Evolutionary conservation across 2,113 vertebrate genomes (phyloP).

Genomic region (Aspiorhynchus laticeps): DNA sequence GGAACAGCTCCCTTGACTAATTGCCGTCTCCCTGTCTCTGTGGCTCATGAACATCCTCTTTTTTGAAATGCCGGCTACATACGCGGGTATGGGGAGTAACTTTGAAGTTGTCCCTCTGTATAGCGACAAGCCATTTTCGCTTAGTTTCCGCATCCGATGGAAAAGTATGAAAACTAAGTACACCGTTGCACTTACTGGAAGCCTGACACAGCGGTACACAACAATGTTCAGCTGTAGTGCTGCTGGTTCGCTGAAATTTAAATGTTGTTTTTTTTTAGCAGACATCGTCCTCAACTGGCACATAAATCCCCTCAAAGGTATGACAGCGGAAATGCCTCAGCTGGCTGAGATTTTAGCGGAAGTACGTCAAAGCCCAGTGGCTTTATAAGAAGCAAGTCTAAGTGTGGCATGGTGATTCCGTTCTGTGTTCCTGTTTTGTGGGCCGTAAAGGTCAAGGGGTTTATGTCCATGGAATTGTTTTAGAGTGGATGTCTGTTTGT

Average conservation of each 20-base stretch:
- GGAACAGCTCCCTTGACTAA: background rate
- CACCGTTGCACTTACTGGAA: background rate
- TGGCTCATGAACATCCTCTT: too few relatives aligned
- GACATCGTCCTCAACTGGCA: background rate
- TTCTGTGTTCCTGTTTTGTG: too few relatives aligned
- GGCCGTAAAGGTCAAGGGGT: too few relatives aligned
- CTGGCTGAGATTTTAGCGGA: background rate
- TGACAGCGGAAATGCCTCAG: background rate
- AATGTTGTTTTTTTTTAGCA: background rate
- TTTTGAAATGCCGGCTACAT: too few relatives aligned
- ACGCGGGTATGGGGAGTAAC: background rate
- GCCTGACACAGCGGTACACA: background rate
- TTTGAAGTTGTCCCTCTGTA: background rate
- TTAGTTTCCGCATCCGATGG: background rate
- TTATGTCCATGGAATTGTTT: too few relatives aligned
- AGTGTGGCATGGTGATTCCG: too few relatives aligned
- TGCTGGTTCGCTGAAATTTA: background rate
- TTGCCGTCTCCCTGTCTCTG: background rate
- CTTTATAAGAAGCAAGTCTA: too few relatives aligned
- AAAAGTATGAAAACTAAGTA: background rate
- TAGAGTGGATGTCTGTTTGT: too few relatives aligned
- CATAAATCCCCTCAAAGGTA: background rate
- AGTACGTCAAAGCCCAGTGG: too few relatives aligned
- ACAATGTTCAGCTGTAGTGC: background rate
- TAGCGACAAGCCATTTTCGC: too few relatives aligned